A percentile compares a stretch with the other conserved stretches of the same genome.
Conservation (phyloP, 2,888 invertebrate species). For the Limnephilus marmoratus region DNA sequence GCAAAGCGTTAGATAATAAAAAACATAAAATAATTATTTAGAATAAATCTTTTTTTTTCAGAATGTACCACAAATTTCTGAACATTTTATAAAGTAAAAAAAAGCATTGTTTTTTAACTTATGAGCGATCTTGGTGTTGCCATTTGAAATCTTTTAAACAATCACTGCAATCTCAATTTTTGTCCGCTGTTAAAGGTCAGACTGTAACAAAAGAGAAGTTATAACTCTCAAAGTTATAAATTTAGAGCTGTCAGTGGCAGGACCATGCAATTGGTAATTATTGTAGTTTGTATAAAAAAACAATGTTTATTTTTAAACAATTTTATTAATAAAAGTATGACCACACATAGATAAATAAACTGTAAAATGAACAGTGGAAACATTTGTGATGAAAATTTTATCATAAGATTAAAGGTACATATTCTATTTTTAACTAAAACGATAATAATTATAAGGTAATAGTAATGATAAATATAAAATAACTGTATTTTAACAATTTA, state of each 20-base stretch:
- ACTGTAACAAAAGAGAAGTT: too few relatives aligned
- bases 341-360: not conserved
- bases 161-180: too few relatives aligned
- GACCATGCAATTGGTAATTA: not conserved
- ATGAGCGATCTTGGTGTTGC: too few relatives aligned
- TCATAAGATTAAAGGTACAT: not conserved
- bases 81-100: too few relatives aligned
- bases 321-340: not conserved
- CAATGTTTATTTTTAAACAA: not conserved
- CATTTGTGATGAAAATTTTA: not conserved
- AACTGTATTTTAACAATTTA: not conserved
- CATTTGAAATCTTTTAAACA: too few relatives aligned
- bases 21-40: too few relatives aligned
- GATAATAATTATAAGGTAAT: not conserved
- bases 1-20: too few relatives aligned
- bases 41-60: too few relatives aligned
- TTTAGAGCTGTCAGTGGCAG: not conserved
- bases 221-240: too few relatives aligned
- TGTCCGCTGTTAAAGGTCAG: too few relatives aligned
- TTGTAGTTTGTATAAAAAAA: not conserved
- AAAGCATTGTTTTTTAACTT: too few relatives aligned
- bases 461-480: not conserved
- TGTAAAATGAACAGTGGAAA: not conserved
- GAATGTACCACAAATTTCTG: too few relatives aligned
- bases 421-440: constrained; percentile 2